phyloP scores from a whole-genome alignment of 2,113 vertebrate genomes.

The Thalassoma bifasciatum region DNA sequence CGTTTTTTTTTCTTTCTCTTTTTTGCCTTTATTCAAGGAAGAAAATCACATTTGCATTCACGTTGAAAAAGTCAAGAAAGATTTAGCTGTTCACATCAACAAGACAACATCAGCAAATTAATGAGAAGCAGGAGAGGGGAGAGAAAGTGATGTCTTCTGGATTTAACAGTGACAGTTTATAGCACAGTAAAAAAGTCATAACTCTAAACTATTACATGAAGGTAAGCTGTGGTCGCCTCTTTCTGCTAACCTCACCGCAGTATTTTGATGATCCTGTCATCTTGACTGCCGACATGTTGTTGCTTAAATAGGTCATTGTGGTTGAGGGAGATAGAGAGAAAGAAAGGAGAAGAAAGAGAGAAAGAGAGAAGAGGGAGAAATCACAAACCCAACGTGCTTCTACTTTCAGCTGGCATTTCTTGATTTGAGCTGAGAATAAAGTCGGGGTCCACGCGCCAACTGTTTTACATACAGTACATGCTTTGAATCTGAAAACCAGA shows the following conservation, averaged over 20 bases:
- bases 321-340: slow-evolving; percentile 23
- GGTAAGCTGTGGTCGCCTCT: slow-evolving; percentile 64
- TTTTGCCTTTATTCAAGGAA: slow-evolving; percentile 22
- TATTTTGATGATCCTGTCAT: slow-evolving; percentile 74
- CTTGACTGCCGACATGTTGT: slow-evolving; percentile 62
- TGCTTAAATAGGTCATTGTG: slow-evolving; percentile 76
- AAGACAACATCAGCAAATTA: slow-evolving; percentile 54
- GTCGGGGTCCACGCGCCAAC: slow-evolving; percentile 64
- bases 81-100: slow-evolving; percentile 33
- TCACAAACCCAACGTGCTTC: slow-evolving; percentile 51
- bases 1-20: slow-evolving; percentile 6
- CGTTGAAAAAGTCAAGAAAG: slow-evolving; percentile 37
- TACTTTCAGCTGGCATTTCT: slow-evolving; percentile 64
- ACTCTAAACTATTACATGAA: slow-evolving; percentile 60
- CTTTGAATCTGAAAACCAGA: slow-evolving; percentile 74
- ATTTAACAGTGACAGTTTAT: slow-evolving; percentile 58
- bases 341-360: slow-evolving; percentile 38
- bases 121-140: slow-evolving; percentile 25
- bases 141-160: slow-evolving; percentile 34
- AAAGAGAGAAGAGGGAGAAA: slow-evolving; percentile 24
- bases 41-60: slow-evolving; percentile 52
- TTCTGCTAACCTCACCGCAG: slow-evolving; percentile 55
- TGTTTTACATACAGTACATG: slow-evolving; percentile 79
- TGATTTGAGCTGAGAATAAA: slow-evolving; percentile 64
- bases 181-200: slow-evolving; percentile 59